phyloP scores from a whole-genome alignment of 2,113 vertebrate genomes.

The Prionailurus bengalensis region DNA sequence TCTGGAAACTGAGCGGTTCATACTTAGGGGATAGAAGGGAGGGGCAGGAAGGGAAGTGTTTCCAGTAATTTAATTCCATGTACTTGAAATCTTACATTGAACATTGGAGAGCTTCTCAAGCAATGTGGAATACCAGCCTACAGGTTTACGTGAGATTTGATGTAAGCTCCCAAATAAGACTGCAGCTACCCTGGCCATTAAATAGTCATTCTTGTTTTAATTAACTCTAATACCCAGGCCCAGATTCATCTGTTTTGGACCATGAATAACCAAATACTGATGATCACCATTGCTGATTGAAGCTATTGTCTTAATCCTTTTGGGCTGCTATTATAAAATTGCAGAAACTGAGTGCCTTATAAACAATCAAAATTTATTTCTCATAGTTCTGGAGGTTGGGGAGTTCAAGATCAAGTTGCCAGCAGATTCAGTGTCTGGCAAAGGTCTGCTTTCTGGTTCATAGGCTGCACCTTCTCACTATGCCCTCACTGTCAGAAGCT shows the following conservation, averaged over 20 bases:
- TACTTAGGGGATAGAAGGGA: not conserved
- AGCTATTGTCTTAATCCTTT: not conserved
- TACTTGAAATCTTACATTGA: constrained; percentile 19
- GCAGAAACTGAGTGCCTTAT: not conserved
- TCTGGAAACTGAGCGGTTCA: constrained; percentile 33
- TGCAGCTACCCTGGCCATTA: not conserved
- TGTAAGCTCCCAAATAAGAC: not conserved
- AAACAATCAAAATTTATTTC: not conserved
- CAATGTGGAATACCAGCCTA: constrained; percentile 21
- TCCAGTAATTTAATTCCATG: constrained; percentile 38
- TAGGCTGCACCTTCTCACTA: not conserved
- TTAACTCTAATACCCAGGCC: not conserved
- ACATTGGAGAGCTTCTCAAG: constrained; percentile 21
- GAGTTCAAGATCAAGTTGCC: not conserved
- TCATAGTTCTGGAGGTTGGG: not conserved
- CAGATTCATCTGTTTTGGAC: constrained; percentile 28
- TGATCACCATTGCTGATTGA: not conserved
- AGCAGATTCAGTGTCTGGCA: not conserved
- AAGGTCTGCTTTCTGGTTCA: not conserved
- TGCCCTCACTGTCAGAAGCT: not conserved
- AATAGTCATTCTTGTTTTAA: not conserved
- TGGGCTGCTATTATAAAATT: not conserved
- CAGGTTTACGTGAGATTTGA: not conserved
- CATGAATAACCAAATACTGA: not conserved
- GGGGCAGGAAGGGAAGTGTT: not conserved